These are phyloP conservation scores for Phataginus tetradactyla DNA, from an alignment of 2,797 vertebrate genomes.

Conservation along the genomic window DNA sequence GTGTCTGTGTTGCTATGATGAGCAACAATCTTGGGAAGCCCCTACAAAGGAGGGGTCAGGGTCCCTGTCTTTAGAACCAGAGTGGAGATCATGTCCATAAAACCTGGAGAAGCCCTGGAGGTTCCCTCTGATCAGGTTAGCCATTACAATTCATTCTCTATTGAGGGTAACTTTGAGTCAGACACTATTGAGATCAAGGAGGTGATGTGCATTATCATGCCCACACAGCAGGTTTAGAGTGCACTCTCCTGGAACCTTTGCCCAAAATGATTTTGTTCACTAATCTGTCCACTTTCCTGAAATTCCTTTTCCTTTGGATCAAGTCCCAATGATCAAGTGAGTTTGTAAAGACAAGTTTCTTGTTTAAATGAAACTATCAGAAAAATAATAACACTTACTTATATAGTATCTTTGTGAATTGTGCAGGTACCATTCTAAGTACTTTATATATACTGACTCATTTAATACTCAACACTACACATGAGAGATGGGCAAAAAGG, in stretches of 20 bases:
- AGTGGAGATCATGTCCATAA: not conserved
- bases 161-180: not conserved
- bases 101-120: not conserved
- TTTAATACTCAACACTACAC: not conserved
- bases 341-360: not conserved
- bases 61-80: not conserved
- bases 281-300: not conserved
- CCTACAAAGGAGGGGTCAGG: not conserved
- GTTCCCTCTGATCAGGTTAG: not conserved
- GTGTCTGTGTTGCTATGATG: not conserved
- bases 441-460: not conserved
- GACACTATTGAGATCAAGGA: not conserved
- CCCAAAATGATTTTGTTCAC: not conserved
- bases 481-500: not conserved
- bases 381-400: not conserved
- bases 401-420: not conserved
- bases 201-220: not conserved
- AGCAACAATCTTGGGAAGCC: not conserved
- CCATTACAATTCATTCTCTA: not conserved
- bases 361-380: constrained; percentile 5
- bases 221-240: not conserved
- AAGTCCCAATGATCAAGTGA: not conserved
- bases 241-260: not conserved
- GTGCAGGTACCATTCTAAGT: not conserved
- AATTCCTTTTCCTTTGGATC: not conserved